Base-by-base conservation (phyloP, 2,797 vertebrate genomes). In the Cirrhinus mrigala region DNA sequence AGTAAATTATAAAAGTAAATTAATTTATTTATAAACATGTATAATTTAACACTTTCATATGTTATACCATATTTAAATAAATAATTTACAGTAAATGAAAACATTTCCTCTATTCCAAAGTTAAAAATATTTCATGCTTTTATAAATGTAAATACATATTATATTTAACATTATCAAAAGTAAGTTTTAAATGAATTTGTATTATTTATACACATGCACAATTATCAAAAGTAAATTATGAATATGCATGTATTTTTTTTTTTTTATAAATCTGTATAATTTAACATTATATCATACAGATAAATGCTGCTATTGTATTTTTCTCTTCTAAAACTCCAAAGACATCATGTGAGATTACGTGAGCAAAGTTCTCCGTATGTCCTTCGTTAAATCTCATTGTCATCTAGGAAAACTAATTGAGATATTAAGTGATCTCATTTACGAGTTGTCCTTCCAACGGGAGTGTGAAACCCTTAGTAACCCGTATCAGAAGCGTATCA, bases 401-500 rank as follows among this genome's bases (percentile, higher is more conserved):
- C 22, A n/a, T 79, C 24, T 48, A 66, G 56, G 16, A 68, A 22
- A 46, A 69, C 44, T 33, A 48, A 46, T 14, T 48, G 44, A 66
- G 56, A 24, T 79, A n/a, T 52, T 69, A 52, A 68, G 22, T 40
- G 33, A 58, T 58, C 52, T 77, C 1, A 80, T 68, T 68, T 22
- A n/a, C 10, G 46, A n/a, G 62, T 52, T n/a, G 46, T 69, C 27
- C 4, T 58, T 77, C 29, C 52, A 40, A 24, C 24, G 48, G 29
- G 46, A 81, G 33, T 52, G 12, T 8, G 62, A 54, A 69, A 33
- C 40, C 18, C 44, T 79, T 22, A 14, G 60, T 79, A 79, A 79
- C 60, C 74, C 44, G 20, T 33, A 66, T 64, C 78, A 79, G 44
- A 66, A 79, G 44, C 44, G 11, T 54, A 81, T 81, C 22, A 0